phyloP scores from a whole-genome alignment of 2,797 vertebrate genomes.

The Typhlichthys eigenmanni region DNA sequence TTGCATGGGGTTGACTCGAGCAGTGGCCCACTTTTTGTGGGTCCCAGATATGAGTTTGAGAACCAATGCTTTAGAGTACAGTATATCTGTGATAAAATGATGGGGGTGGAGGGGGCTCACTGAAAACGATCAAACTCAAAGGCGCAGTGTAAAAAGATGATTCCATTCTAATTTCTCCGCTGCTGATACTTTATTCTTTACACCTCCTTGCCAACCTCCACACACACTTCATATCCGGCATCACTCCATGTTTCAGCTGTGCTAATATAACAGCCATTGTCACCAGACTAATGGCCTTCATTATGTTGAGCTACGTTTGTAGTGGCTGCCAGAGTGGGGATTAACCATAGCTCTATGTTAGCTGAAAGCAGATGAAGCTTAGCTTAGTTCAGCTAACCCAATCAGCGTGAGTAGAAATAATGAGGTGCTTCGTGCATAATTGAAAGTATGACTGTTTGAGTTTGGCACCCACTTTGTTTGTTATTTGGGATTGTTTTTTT shows the following conservation, averaged over 20 bases:
- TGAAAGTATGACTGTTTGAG: slow-evolving; percentile 15
- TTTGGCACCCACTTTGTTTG: slow-evolving; percentile 10
- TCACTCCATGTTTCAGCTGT: slow-evolving; percentile 51
- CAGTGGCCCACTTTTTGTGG: too few relatives aligned
- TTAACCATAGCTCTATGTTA: slow-evolving; percentile 59
- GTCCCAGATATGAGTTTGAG: too few relatives aligned
- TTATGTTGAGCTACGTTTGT: slow-evolving; percentile 69
- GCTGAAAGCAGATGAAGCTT: slow-evolving; percentile 59
- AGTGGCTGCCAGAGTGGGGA: slow-evolving; percentile 61
- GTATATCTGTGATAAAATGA: background rate
- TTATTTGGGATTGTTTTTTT: background rate
- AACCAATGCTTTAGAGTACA: too few relatives aligned
- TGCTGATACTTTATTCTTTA: slow-evolving; percentile 1
- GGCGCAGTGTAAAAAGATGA: slow-evolving; percentile 32
- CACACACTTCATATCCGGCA: slow-evolving; percentile 14
- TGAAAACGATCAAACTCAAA: slow-evolving; percentile 38
- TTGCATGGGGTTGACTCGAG: too few relatives aligned
- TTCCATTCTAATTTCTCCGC: slow-evolving; percentile 1
- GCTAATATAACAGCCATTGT: slow-evolving; percentile 71
- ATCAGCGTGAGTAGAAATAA: slow-evolving; percentile 29
- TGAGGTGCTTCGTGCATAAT: slow-evolving; percentile 19
- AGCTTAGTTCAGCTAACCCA: slow-evolving; percentile 54
- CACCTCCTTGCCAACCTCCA: background rate
- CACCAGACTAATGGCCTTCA: slow-evolving; percentile 76
- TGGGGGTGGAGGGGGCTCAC: slow-evolving; percentile 5